Percentiles rank a stretch among this genome's conserved stretches.
Evolutionary conservation across 1,140 invertebrate genomes (phyloP).

Genomic region (Mycetomoellerius zeteki): DNA sequence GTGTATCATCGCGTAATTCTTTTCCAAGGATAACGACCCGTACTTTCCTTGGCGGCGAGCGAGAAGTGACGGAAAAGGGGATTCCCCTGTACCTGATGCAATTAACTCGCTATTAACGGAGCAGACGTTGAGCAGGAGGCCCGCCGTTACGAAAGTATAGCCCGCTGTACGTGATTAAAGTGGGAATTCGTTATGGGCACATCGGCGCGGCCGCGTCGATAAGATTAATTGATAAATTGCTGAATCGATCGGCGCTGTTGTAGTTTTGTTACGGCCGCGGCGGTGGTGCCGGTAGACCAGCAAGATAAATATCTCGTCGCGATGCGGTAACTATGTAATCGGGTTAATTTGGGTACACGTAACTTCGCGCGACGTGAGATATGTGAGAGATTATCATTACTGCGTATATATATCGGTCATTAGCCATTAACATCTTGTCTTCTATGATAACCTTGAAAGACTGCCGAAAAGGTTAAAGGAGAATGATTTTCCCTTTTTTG

Average conservation of each 20-base stretch:
- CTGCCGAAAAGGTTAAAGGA: not conserved
- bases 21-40: slow-evolving; percentile 61
- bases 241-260: slow-evolving; percentile 75
- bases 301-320: slow-evolving; percentile 75
- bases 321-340: slow-evolving; percentile 69
- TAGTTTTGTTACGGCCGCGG: slow-evolving; percentile 65
- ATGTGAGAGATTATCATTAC: slow-evolving; percentile 66
- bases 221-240: slow-evolving; percentile 82
- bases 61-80: slow-evolving; percentile 78
- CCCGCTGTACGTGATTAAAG: slow-evolving; percentile 78
- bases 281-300: not conserved
- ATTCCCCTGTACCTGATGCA: slow-evolving; percentile 78
- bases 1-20: slow-evolving; percentile 59
- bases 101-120: slow-evolving; percentile 81
- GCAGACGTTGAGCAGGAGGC: slow-evolving; percentile 79
- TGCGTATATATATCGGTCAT: slow-evolving; percentile 41
- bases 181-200: slow-evolving; percentile 74
- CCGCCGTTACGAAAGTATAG: slow-evolving; percentile 75
- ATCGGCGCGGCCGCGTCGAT: slow-evolving; percentile 73
- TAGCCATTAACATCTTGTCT: not conserved
- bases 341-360: slow-evolving; percentile 65
- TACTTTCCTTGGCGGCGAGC: slow-evolving; percentile 61
- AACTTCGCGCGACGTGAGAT: slow-evolving; percentile 50
- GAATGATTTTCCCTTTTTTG: not conserved
- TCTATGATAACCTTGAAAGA: slow-evolving; percentile 39